Conservation (phyloP, 2,888 invertebrate species). For the Griposia aprilina region DNA sequence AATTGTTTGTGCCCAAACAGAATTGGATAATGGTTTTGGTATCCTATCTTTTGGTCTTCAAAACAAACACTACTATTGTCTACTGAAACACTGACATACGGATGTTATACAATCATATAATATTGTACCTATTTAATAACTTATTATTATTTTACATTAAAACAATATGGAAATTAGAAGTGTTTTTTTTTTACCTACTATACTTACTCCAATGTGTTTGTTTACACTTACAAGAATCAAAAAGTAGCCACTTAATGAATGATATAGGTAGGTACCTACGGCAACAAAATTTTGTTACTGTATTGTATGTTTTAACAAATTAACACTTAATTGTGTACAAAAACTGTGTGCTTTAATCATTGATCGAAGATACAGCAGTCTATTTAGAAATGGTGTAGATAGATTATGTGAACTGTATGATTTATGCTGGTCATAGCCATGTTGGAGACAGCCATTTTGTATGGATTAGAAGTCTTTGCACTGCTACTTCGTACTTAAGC, state of each 20-base stretch:
- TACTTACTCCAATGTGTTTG: not conserved
- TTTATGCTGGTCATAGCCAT: slow-evolving; percentile 20
- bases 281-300: not conserved
- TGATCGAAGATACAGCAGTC: not conserved
- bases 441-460: not conserved
- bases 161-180: not conserved
- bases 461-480: not conserved
- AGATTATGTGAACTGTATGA: not conserved
- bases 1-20: not conserved
- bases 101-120: not conserved
- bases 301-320: too few relatives aligned
- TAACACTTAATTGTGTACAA: not conserved
- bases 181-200: not conserved
- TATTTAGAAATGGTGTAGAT: slow-evolving; percentile 4
- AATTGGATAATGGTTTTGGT: not conserved
- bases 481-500: too few relatives aligned
- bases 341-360: too few relatives aligned
- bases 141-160: slow-evolving; percentile 7
- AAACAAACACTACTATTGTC: not conserved
- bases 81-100: not conserved
- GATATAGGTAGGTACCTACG: too few relatives aligned
- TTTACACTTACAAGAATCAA: not conserved
- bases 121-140: slow-evolving; percentile 7
- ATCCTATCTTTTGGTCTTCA: slow-evolving; percentile 10
- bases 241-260: too few relatives aligned